Percentiles rank a stretch among this genome's conserved stretches.
Conservation (phyloP, 2,113 vertebrate genomes). For the Misgurnus anguillicaudatus region DNA sequence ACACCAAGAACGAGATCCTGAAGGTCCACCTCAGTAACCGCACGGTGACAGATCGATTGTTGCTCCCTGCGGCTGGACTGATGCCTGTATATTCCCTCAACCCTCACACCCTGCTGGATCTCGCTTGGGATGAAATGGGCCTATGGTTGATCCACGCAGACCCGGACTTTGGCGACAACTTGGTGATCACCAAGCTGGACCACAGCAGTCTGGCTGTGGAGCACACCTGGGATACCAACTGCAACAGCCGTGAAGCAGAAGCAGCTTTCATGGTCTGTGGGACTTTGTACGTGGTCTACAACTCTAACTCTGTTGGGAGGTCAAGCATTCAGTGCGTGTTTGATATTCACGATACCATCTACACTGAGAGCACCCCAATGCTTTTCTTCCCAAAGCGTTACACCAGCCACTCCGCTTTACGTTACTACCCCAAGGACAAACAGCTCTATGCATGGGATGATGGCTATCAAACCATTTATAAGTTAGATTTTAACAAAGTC, state of each 20-base stretch:
- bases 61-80: constrained; percentile 81
- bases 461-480: constrained; percentile 91
- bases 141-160: constrained; percentile 92
- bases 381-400: constrained; percentile 86
- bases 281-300: constrained; percentile 89
- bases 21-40: constrained; percentile 84
- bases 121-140: constrained; percentile 89
- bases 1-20: constrained; percentile 84
- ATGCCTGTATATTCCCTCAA: constrained; percentile 83
- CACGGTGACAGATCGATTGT: constrained; percentile 75
- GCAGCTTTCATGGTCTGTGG: constrained; percentile 89
- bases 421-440: constrained; percentile 87
- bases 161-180: constrained; percentile 76
- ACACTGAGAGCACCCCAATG: constrained; percentile 64
- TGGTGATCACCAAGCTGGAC: constrained; percentile 88
- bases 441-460: constrained; percentile 93
- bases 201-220: constrained; percentile 74
- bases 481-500: constrained; percentile 71
- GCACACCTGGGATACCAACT: constrained; percentile 86
- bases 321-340: constrained; percentile 85
- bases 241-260: constrained; percentile 83
- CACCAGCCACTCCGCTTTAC: constrained; percentile 83
- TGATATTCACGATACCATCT: constrained; percentile 80
- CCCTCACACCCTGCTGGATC: constrained; percentile 83
- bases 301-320: constrained; percentile 77